Conservation (phyloP, 2,888 invertebrate species). For the Lasioglossum villosulum region DNA sequence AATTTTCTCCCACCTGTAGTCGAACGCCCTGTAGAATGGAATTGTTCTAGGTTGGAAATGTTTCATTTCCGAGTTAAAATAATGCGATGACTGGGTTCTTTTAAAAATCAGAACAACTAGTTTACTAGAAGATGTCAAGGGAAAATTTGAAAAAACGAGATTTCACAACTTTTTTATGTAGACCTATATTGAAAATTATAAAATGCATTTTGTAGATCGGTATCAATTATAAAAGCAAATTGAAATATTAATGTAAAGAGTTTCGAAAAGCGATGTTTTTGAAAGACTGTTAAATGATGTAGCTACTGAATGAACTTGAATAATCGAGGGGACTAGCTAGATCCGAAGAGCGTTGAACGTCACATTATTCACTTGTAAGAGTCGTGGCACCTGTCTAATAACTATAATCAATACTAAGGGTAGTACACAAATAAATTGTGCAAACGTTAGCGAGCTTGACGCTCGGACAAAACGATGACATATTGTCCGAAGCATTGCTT, state of each 20-base stretch:
- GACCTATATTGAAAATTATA: no score
- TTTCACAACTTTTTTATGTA: no score
- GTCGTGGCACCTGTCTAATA: background rate
- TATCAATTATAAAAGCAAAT: background rate
- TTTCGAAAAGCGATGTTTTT: background rate
- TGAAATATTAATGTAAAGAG: background rate
- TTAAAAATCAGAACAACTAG: no score
- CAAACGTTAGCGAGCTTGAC: background rate
- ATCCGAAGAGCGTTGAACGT: background rate
- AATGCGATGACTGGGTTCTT: no score
- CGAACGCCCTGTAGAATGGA: no score
- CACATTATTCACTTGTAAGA: background rate
- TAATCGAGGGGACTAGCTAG: background rate
- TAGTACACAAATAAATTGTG: conserved; percentile 1
- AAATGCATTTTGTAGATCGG: no score
- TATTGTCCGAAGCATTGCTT: background rate
- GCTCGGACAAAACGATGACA: background rate
- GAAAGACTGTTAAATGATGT: background rate
- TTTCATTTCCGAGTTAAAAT: no score
- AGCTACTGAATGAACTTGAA: background rate
- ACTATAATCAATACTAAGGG: background rate
- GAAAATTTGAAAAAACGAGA: no score
- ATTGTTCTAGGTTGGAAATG: no score
- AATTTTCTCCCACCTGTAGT: no score
- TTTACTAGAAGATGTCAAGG: no score